Base-by-base conservation (phyloP, 2,888 invertebrate species). In the Glaucopsyche alexis region DNA sequence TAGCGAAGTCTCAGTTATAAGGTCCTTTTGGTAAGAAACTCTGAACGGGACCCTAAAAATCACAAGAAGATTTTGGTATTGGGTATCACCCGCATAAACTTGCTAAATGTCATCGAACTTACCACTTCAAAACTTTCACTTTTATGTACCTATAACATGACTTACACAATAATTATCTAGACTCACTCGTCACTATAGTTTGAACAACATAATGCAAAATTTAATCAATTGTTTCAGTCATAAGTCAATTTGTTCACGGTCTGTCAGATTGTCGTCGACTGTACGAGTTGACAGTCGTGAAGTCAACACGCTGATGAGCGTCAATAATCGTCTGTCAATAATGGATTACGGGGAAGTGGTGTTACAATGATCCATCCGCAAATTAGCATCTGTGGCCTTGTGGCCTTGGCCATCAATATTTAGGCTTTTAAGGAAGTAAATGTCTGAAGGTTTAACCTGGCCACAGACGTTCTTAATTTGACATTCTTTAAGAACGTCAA, bases 341-440 rank as follows among this genome's bases (percentile, higher is more conserved):
- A 73, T 71, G 75, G 78, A 42, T 73, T 82, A 69, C 74, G 76
- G 47, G 80, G 78, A 47, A 80, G 80, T 74, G 72, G 81, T 60
- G 79, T 78, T 74, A 78, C 81, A 42, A 77, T 81, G 60, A 81
- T 78, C 74, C 71, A 81, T 78, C 74, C 71, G 78, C 70, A 77
- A 77, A 52, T 75, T 77, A 42, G 76, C 72, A 16, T 8, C 16
- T 60, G 60, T 42, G 9, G 67, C 67, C 45, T 29, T 19, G 45
- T 67, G 67, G 38, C 67, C 45, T 67, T 42, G 67, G 16, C 11
- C 7, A 60, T 38, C 29, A 38, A 7, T 2, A 14, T 60, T 11
- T 1, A 47, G 60, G 7, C 13, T 38, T 29, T 3, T 4, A 13
- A 60, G 60, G 60, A 60, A 60, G 60, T 60, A 5, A 55, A 29